Base-by-base conservation (phyloP, 2,113 vertebrate genomes). In the Smithornis capensis region DNA sequence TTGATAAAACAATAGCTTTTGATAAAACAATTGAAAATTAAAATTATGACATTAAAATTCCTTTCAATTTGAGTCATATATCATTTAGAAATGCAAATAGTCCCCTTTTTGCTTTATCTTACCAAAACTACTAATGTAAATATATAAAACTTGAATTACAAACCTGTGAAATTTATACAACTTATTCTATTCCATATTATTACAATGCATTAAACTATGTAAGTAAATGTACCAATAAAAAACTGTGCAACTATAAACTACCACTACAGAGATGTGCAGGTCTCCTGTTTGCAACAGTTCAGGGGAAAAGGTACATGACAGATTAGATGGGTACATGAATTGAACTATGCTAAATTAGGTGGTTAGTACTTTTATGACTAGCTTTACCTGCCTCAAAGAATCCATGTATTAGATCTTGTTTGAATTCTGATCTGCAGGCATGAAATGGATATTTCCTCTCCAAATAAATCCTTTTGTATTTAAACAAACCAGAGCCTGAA, bases 211-310 rank as follows among this genome's bases (percentile, higher is more conserved):
- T 9, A 40, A 79, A 64, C 47, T 42, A 55, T 12, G 5, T 28
- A 49, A 40, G 23, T 37, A 73, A 89, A 91, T 18, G 15, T 60
- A 44, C 29, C 37, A 33, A 12, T 33, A 22, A 81, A 91, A 28
- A 40, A n/a, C 50, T 52, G 7, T 27, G n/a, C 5, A 14, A 8
- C 37, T 69, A 7, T 37, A 75, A 75, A 42, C 12, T 47, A 47
- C 23, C 1, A 0, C 23, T 27, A 5, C 13, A 57, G 25, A 65
- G 22, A 62, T 0, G 0, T 47, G 33, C 21, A 47, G 40, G 10
- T 50, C 11, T 71, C 21, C 56, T 53, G 4, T 55, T 56, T 4
- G 1, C 18, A 87, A 50, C 7, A 68, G 8, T 49, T 24, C 31
- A n/a, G 60, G 22, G 53, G 22, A 31, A 38, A 78, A 45, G 5